Evolutionary conservation across 2,113 vertebrate species (phyloP).

Genomic region (Crotalus helleri): DNA sequence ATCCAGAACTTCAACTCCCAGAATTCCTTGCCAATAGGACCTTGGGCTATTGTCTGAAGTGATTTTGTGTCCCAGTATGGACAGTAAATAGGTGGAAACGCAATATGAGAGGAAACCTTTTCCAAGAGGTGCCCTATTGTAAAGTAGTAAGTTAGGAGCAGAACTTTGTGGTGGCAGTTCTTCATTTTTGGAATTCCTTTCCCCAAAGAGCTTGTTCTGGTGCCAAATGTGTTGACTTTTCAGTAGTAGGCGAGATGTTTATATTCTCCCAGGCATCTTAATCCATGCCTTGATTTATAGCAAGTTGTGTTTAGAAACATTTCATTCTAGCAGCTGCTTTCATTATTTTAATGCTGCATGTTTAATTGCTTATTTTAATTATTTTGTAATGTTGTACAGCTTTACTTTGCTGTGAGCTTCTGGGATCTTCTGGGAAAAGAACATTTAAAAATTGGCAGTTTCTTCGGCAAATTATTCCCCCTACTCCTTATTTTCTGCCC

Average conservation of each 20-base stretch:
- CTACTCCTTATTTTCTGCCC: neutral
- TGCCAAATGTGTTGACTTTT: neutral
- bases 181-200: neutral
- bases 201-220: neutral
- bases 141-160: neutral
- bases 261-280: neutral
- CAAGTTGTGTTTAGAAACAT: neutral
- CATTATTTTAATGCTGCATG: neutral
- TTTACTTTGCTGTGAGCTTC: neutral
- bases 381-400: neutral
- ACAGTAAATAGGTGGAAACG: neutral
- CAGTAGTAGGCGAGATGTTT: neutral
- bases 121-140: neutral
- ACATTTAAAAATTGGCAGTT: neutral
- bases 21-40: neutral
- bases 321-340: neutral
- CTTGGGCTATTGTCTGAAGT: neutral
- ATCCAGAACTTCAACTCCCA: neutral
- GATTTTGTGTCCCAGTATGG: neutral
- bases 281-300: neutral
- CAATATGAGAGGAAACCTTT: neutral
- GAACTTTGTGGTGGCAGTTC: neutral
- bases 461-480: neutral
- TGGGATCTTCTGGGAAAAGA: neutral
- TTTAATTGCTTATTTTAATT: neutral